Evolutionary conservation across 2,888 invertebrate species (phyloP), one percentile per base, ranked within the genome.

Genomic region (Entomobrya proxima): DNA sequence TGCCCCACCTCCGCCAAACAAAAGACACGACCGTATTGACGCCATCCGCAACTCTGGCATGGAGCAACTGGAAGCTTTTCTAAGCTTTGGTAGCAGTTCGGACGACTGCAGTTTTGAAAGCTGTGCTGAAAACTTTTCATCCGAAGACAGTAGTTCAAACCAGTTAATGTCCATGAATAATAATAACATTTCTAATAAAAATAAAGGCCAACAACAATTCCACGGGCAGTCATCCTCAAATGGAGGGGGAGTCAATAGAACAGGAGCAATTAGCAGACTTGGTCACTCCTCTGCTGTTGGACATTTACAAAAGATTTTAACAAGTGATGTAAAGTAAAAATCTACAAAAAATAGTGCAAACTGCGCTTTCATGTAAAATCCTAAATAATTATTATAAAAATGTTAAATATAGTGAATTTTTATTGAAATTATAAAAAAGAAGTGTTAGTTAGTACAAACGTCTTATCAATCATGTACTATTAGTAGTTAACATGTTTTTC

Each of bases 261-360:
- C 81, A 2, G 88, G 88, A 15, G 88, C 89, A 24, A 85, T 90
- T 6, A 90, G 88, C 67, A 47, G 89, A 52, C 69, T 90, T 21
- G 90, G 90, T 7, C 90, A 90, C 40, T 88, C 88, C 80, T 88
- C 90, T n/a, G 90, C 89, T 21, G 76, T 90, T 37, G 87, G 88
- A 30, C 88, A 90, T 86, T 82, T 90, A 55, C 85, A 89, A 77
- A 78, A 84, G 35, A 78, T 78, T 84, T 84, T 84, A 35, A 84
- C 69, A 2, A 84, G 47, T 72, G 84, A 84, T 78, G 78, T 78
- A n/a, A 77, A 84, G 30, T 83, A 82, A 55, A 35, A 67, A 11
- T 75, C 9, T 37, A 37, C 37, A 69, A n/a, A n/a, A n/a, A n/a
- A n/a, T n/a, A n/a, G n/a, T n/a, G n/a, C n/a, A n/a, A n/a, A n/a